Evolutionary conservation across 2,888 invertebrate species (phyloP).

Genomic region (Toxonevra muliebris): DNA sequence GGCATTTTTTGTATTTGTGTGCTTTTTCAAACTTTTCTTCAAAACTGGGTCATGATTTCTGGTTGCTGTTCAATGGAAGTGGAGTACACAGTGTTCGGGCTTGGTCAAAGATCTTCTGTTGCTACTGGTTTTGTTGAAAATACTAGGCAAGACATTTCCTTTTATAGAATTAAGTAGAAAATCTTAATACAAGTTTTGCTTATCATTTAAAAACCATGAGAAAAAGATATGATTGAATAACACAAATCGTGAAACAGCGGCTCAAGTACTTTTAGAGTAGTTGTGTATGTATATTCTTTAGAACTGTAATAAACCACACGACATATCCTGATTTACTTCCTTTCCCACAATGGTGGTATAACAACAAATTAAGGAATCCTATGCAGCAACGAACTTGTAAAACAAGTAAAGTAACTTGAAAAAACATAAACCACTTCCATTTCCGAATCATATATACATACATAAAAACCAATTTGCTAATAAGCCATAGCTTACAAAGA

Average conservation of each 20-base stretch:
- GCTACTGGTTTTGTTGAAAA: too few relatives aligned
- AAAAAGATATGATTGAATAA: too few relatives aligned
- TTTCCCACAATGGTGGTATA: slow-evolving; percentile 16
- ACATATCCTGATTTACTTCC: slow-evolving; percentile 21
- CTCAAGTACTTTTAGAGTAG: not conserved
- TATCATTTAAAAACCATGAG: too few relatives aligned
- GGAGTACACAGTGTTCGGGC: too few relatives aligned
- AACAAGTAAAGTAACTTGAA: not conserved
- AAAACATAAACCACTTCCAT: slow-evolving; percentile 26
- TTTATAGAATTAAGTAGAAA: too few relatives aligned
- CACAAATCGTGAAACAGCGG: too few relatives aligned
- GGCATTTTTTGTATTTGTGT: not conserved
- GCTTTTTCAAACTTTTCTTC: too few relatives aligned
- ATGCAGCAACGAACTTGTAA: not conserved
- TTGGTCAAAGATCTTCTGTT: too few relatives aligned
- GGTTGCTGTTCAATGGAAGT: not conserved
- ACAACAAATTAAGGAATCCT: not conserved
- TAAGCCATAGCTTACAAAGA: too few relatives aligned
- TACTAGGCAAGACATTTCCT: too few relatives aligned
- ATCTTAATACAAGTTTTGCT: too few relatives aligned
- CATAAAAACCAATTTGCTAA: not conserved
- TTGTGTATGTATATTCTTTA: slow-evolving; percentile 17
- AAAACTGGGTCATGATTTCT: not conserved
- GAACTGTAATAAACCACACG: slow-evolving; percentile 13
- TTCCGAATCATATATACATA: slow-evolving; percentile 19